These are phyloP conservation scores for Diplazon laetatorius DNA, from an alignment of 2,888 invertebrate genomes.

Conservation along the genomic window DNA sequence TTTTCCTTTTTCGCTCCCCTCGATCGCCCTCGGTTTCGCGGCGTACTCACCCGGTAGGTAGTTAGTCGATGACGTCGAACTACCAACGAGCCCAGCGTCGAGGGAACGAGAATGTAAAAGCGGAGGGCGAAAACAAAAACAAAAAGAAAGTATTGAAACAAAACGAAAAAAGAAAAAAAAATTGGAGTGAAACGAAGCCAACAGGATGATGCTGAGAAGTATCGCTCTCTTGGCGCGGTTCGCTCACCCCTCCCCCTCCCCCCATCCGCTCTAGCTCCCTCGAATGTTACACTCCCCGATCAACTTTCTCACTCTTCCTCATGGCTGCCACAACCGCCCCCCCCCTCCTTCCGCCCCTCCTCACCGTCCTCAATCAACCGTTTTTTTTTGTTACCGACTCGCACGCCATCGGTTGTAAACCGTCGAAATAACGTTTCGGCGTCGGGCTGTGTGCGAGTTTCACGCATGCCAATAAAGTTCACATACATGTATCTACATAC, in stretches of 20 bases:
- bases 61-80: constrained; percentile 70
- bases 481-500: no score
- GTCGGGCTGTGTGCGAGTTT: neutral
- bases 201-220: constrained; percentile 60
- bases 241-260: no score
- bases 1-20: neutral
- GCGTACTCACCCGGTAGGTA: constrained; percentile 61
- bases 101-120: neutral
- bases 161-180: constrained; percentile 10
- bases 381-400: no score
- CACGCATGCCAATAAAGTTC: no score
- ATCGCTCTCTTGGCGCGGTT: constrained; percentile 58
- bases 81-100: constrained; percentile 59
- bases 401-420: neutral
- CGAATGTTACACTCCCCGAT: constrained; percentile 25
- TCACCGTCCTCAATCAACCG: no score
- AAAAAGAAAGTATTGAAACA: neutral
- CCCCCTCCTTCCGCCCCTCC: constrained; percentile 24
- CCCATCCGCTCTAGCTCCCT: no score
- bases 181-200: neutral
- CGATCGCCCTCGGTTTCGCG: constrained; percentile 11
- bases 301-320: constrained; percentile 33
- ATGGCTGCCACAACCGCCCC: constrained; percentile 34
- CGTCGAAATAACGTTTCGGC: constrained; percentile 9
- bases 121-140: no score